Evolutionary conservation across 2,888 invertebrate genomes (phyloP).

Genomic region (Nomada ruficornis): DNA sequence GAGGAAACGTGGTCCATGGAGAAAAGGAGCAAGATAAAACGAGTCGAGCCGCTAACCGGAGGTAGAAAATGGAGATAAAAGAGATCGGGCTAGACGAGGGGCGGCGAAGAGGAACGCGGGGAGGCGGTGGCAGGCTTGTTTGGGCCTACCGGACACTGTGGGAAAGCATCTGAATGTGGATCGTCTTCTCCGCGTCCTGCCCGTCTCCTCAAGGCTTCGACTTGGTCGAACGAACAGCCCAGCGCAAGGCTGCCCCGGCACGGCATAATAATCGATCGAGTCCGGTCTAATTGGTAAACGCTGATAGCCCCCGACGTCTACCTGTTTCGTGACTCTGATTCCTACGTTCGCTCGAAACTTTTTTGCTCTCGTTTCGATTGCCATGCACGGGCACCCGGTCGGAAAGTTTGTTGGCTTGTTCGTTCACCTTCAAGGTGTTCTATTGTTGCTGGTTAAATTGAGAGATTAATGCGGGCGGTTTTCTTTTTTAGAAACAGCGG

Average conservation of each 20-base stretch:
- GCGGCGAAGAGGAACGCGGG: slow-evolving; percentile 24
- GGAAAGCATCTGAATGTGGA: slow-evolving; percentile 76
- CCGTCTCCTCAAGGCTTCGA: slow-evolving; percentile 5
- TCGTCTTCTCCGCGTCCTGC: slow-evolving; percentile 40
- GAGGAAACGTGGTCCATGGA: slow-evolving; percentile 33
- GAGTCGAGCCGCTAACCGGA: slow-evolving; percentile 47
- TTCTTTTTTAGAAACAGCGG: too few species aligned
- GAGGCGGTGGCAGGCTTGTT: slow-evolving; percentile 68
- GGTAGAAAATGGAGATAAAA: slow-evolving; percentile 51
- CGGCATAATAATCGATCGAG: slow-evolving; percentile 68
- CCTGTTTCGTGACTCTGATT: slow-evolving; percentile 18
- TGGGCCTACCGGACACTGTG: slow-evolving; percentile 80
- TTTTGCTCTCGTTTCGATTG: slow-evolving; percentile 11
- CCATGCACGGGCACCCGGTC: slow-evolving; percentile 14
- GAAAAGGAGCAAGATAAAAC: slow-evolving; percentile 34
- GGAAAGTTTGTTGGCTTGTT: neutral
- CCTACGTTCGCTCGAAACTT: neutral
- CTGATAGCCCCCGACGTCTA: slow-evolving; percentile 51
- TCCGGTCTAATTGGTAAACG: slow-evolving; percentile 70
- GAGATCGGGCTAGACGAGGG: slow-evolving; percentile 32
- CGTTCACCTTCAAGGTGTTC: neutral
- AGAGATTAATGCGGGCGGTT: too few species aligned
- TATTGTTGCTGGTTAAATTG: too few species aligned
- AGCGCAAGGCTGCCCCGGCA: slow-evolving; percentile 49
- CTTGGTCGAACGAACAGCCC: neutral